Conservation (phyloP, 2,797 vertebrate genomes). For the Distichodus sexfasciatus region DNA sequence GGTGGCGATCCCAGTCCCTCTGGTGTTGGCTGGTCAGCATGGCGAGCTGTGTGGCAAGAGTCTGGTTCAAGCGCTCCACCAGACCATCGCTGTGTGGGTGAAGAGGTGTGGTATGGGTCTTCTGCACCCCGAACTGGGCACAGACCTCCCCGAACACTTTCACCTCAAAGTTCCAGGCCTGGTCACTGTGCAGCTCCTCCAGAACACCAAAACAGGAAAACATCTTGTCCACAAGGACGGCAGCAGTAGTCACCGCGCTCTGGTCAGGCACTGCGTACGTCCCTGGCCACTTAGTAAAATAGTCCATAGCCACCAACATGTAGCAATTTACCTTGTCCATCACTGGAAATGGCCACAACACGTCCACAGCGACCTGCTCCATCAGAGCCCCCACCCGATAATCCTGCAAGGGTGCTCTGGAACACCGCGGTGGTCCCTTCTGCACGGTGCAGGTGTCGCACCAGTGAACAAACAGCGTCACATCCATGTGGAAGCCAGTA, state of each 20-base stretch:
- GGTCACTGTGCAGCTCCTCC: conserved; percentile 15
- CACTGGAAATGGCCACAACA: background rate
- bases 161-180: conserved; percentile 2
- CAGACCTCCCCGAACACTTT: background rate
- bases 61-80: background rate
- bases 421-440: background rate
- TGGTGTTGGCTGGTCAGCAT: background rate
- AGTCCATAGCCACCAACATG: conserved; percentile 7
- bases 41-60: background rate
- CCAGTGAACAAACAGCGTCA: too few relatives aligned
- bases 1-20: background rate
- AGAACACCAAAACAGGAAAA: background rate
- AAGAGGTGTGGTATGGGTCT: background rate
- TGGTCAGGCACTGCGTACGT: background rate
- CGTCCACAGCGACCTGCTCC: background rate
- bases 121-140: background rate
- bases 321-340: background rate
- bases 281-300: conserved; percentile 15
- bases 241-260: background rate
- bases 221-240: background rate
- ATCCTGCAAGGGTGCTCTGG: background rate
- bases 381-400: background rate
- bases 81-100: background rate
- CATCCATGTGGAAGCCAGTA: too few relatives aligned
- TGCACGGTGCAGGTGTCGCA: background rate